A percentile compares a stretch with the other conserved stretches of the same genome.
phyloP scores from a whole-genome alignment of 2,113 vertebrate species.

The Eubucco bourcierii region DNA sequence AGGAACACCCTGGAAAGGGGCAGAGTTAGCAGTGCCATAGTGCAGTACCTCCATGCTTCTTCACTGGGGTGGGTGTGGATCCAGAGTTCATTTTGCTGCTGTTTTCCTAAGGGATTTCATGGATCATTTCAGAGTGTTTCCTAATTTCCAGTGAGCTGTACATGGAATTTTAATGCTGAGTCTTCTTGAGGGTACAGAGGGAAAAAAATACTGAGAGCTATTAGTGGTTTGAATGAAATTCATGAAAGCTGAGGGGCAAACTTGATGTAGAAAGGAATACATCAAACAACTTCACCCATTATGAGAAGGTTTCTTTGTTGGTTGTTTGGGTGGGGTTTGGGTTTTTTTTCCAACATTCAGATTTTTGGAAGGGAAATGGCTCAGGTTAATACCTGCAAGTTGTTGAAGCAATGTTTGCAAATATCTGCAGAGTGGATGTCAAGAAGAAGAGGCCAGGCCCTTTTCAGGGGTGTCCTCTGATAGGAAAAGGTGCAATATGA shows the following conservation, averaged over 20 bases:
- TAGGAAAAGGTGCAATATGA: too few species aligned
- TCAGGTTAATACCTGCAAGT: neutral
- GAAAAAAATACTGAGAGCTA: neutral
- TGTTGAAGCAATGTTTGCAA: neutral
- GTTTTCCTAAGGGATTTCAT: neutral
- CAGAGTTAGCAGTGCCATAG: too few species aligned
- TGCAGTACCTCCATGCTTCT: fast-evolving
- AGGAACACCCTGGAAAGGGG: too few species aligned
- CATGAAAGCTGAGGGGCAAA: slow-evolving; percentile 15
- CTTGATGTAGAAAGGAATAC: neutral
- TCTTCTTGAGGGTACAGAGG: neutral
- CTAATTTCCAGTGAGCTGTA: neutral
- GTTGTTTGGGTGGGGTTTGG: neutral
- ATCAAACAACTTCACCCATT: slow-evolving; percentile 19
- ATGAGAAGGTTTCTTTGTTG: neutral
- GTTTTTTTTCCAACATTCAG: neutral
- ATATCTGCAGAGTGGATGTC: neutral
- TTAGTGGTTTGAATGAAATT: slow-evolving; percentile 4
- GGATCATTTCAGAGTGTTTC: neutral
- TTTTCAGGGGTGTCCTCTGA: too few species aligned
- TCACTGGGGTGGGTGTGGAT: neutral
- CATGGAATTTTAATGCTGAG: neutral
- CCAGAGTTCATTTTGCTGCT: neutral
- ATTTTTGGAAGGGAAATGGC: neutral
- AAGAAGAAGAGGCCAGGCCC: too few species aligned